These are phyloP conservation scores for Polia nebulosa DNA, from an alignment of 2,888 invertebrate genomes.

Conservation along the genomic window DNA sequence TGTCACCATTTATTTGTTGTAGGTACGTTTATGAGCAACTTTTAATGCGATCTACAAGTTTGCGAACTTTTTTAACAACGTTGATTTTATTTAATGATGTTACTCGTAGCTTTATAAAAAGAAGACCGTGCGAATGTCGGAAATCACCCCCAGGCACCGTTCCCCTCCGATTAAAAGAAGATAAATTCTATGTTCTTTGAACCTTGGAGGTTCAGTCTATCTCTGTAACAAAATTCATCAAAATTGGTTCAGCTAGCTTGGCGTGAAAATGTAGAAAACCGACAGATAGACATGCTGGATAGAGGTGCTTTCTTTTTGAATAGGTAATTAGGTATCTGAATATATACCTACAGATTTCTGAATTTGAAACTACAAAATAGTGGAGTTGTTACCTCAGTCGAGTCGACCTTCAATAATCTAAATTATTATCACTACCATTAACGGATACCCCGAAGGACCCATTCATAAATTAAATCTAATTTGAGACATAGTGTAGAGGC, in stretches of 20 bases:
- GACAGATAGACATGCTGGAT: too few relatives aligned
- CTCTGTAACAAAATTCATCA: neutral
- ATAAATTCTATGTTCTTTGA: too few relatives aligned
- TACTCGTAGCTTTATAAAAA: too few relatives aligned
- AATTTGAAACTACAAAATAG: neutral
- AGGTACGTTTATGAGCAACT: constrained; percentile 17
- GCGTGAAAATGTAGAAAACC: too few relatives aligned
- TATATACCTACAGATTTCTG: neutral
- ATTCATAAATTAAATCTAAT: constrained; percentile 21
- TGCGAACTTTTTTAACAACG: constrained; percentile 5
- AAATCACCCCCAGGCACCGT: too few relatives aligned
- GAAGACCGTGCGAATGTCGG: too few relatives aligned
- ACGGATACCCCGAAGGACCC: neutral
- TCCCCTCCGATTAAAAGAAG: too few relatives aligned
- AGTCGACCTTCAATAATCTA: constrained; percentile 5
- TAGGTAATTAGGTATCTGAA: too few relatives aligned
- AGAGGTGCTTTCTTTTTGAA: too few relatives aligned
- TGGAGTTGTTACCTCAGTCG: too few relatives aligned
- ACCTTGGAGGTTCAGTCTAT: neutral
- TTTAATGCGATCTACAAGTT: neutral
- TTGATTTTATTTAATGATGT: neutral
- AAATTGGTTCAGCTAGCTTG: neutral
- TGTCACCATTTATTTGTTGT: constrained; percentile 25
- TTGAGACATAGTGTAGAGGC: neutral
- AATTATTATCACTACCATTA: neutral